Evolutionary conservation across 2,113 vertebrate species (phyloP).

Genomic region (Halcyon senegalensis): DNA sequence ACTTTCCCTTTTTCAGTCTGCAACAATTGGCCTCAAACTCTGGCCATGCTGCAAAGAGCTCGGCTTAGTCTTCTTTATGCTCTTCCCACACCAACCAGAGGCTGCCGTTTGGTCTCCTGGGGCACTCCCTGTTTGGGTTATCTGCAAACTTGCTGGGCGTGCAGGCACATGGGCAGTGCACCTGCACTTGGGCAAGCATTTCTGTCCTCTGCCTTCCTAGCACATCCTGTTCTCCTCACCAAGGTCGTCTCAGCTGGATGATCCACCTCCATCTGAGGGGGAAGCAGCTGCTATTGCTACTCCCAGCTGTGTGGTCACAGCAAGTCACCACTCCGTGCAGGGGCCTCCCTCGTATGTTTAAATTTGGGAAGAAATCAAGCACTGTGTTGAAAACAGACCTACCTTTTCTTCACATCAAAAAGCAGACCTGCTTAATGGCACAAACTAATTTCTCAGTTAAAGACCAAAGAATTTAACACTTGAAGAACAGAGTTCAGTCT

Average conservation of each 20-base stretch:
- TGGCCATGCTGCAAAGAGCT: not conserved
- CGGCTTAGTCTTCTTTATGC: not conserved
- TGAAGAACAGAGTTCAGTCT: not conserved
- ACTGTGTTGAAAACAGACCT: not conserved
- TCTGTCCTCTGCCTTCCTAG: not conserved
- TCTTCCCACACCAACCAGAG: rapidly evolving
- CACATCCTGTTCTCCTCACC: not conserved
- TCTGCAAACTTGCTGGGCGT: rapidly evolving
- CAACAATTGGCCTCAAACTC: rapidly evolving
- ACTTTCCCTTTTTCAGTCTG: not conserved
- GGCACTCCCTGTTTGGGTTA: not conserved
- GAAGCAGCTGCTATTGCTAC: not conserved
- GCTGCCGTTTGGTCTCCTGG: rapidly evolving
- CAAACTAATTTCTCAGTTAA: not conserved
- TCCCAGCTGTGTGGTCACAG: not conserved
- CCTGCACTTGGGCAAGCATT: not conserved
- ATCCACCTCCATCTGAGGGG: not conserved
- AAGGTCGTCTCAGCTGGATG: rapidly evolving
- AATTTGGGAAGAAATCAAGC: not conserved
- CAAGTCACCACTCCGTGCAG: not conserved
- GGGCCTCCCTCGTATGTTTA: rapidly evolving
- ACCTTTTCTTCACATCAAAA: not conserved
- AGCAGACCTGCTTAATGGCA: not conserved
- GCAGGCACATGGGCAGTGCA: not conserved
- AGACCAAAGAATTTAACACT: not conserved